Evolutionary conservation across 2,888 invertebrate species (phyloP).

Genomic region (Sphinx pinastri): DNA sequence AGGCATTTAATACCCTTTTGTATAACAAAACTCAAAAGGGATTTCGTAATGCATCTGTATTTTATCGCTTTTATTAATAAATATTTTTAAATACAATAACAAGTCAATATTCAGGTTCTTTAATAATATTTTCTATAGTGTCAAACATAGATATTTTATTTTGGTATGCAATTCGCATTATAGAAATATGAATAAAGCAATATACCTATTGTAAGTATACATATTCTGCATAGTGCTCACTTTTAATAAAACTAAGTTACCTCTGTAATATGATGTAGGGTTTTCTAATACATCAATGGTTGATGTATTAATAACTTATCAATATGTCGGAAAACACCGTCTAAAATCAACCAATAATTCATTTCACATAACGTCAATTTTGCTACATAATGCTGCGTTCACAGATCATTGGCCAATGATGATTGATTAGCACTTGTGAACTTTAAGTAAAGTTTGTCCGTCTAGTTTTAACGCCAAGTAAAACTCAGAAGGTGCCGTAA

Average conservation of each 20-base stretch:
- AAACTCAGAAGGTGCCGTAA: conserved; percentile 61
- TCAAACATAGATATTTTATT: neutral
- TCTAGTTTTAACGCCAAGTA: conserved; percentile 64
- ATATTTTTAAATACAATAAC: too few species aligned
- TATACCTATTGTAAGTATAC: neutral
- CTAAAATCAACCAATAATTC: neutral
- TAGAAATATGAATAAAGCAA: neutral
- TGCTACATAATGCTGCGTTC: conserved; percentile 42
- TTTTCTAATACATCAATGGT: too few species aligned
- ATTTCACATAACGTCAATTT: neutral
- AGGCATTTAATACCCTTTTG: too few species aligned
- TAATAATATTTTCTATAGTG: too few species aligned
- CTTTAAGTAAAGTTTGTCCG: conserved; percentile 67
- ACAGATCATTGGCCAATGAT: conserved; percentile 67
- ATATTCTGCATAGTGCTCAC: too few species aligned
- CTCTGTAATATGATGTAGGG: too few species aligned
- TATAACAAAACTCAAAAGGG: too few species aligned
- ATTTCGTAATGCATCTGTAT: too few species aligned
- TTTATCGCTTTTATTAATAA: too few species aligned
- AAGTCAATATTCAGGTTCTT: too few species aligned
- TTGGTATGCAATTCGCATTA: neutral
- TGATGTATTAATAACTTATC: too few species aligned
- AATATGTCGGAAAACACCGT: neutral
- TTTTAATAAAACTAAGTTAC: neutral
- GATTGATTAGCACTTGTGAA: conserved; percentile 74